Conservation (phyloP, 2,797 vertebrate genomes). For the Myripristis jacobus region DNA sequence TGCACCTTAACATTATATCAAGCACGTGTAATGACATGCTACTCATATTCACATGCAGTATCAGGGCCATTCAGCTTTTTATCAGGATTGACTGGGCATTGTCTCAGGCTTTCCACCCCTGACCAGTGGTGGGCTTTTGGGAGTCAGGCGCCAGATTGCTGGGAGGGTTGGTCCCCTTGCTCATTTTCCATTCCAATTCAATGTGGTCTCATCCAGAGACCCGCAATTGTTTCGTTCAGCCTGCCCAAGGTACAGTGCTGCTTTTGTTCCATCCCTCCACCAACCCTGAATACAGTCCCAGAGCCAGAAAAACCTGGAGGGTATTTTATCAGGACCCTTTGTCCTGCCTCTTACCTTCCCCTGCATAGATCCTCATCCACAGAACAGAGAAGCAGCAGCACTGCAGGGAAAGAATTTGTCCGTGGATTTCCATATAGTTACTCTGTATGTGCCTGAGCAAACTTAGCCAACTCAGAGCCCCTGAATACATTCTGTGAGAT, state of each 20-base stretch:
- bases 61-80: not conserved
- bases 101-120: slow-evolving; percentile 80
- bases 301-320: slow-evolving; percentile 81
- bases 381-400: slow-evolving; percentile 50
- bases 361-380: slow-evolving; percentile 62
- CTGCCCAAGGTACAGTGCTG: slow-evolving; percentile 88
- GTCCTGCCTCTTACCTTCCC: slow-evolving; percentile 69
- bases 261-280: slow-evolving; percentile 89
- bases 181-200: slow-evolving; percentile 83
- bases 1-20: not conserved
- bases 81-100: slow-evolving; percentile 49
- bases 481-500: too few relatives aligned
- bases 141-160: slow-evolving; percentile 76
- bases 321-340: slow-evolving; percentile 83
- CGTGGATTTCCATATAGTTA: slow-evolving; percentile 29
- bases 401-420: slow-evolving; percentile 14
- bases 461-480: not conserved
- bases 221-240: slow-evolving; percentile 86
- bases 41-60: not conserved
- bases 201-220: slow-evolving; percentile 89
- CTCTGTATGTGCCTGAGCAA: slow-evolving; percentile 36
- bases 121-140: slow-evolving; percentile 82
- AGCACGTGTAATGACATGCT: not conserved
- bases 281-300: slow-evolving; percentile 82
- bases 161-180: slow-evolving; percentile 83